Conservation (phyloP, 2,113 vertebrate genomes). For the Melanerpes aurifrons region DNA sequence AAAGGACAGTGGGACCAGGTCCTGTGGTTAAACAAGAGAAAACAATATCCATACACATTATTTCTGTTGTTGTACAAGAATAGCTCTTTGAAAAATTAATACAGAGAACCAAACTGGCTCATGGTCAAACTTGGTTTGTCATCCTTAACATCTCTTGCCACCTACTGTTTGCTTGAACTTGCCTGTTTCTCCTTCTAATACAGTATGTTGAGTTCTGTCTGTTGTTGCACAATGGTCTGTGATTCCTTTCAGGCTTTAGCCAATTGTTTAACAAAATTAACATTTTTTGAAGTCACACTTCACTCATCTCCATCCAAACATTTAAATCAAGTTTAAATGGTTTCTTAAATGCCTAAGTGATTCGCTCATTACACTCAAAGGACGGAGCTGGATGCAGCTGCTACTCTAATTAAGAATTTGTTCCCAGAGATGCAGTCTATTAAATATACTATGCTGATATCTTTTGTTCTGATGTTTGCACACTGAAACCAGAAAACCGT, state of each 20-base stretch:
- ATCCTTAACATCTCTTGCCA: background rate
- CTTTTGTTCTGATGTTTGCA: slow-evolving; percentile 31
- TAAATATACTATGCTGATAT: slow-evolving; percentile 13
- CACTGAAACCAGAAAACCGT: background rate
- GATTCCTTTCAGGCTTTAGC: slow-evolving; percentile 28
- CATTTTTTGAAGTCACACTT: slow-evolving; percentile 51
- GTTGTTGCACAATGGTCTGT: background rate
- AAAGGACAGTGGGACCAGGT: background rate
- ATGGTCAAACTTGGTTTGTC: background rate
- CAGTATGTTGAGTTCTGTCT: background rate
- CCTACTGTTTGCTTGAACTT: background rate
- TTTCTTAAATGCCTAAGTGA: slow-evolving; percentile 49
- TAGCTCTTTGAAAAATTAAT: background rate
- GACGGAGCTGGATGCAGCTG: slow-evolving; percentile 36
- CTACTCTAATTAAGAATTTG: slow-evolving; percentile 48
- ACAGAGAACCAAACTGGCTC: background rate
- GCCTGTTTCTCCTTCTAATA: background rate
- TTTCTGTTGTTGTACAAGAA: background rate
- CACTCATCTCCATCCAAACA: slow-evolving; percentile 39
- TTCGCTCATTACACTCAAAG: slow-evolving; percentile 46
- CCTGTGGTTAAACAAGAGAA: background rate
- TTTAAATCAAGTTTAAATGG: slow-evolving; percentile 57
- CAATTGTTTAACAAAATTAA: slow-evolving; percentile 47
- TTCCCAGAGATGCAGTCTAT: slow-evolving; percentile 24
- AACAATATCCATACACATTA: background rate